Evolutionary conservation across 2,113 vertebrate species (phyloP).

Genomic region (Phoxinus phoxinus): DNA sequence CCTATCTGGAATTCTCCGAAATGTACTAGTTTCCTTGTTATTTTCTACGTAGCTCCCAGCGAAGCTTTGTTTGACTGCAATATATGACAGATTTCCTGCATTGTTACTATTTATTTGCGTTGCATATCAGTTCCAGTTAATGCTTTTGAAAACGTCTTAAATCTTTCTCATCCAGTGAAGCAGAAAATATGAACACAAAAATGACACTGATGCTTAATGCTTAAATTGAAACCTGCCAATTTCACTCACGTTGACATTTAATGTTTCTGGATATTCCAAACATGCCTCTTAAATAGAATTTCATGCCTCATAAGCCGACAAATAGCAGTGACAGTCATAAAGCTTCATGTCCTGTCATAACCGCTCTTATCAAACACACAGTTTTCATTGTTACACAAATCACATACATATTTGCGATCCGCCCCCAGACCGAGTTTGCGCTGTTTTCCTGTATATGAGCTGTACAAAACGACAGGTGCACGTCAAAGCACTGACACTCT

Average conservation of each 20-base stretch:
- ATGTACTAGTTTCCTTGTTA: conserved; percentile 8
- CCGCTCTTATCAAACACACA: background rate
- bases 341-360: background rate
- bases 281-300: background rate
- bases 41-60: background rate
- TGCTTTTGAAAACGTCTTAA: background rate
- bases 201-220: background rate
- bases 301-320: background rate
- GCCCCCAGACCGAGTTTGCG: conserved; percentile 4
- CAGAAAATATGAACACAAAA: background rate
- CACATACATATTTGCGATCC: conserved; percentile 23
- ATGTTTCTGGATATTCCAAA: conserved; percentile 18
- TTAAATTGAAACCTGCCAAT: background rate
- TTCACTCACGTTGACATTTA: conserved; percentile 2
- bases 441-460: background rate
- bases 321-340: conserved; percentile 5
- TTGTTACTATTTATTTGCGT: background rate
- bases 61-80: background rate
- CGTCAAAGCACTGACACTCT: conserved; percentile 8
- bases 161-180: conserved; percentile 22
- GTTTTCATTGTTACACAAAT: conserved; percentile 40
- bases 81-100: background rate
- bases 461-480: conserved; percentile 37
- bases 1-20: background rate
- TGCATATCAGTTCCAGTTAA: background rate